Evolutionary conservation across 1,140 invertebrate species (phyloP), one percentile per base, ranked within the genome.

Genomic region (Sipha flava): DNA sequence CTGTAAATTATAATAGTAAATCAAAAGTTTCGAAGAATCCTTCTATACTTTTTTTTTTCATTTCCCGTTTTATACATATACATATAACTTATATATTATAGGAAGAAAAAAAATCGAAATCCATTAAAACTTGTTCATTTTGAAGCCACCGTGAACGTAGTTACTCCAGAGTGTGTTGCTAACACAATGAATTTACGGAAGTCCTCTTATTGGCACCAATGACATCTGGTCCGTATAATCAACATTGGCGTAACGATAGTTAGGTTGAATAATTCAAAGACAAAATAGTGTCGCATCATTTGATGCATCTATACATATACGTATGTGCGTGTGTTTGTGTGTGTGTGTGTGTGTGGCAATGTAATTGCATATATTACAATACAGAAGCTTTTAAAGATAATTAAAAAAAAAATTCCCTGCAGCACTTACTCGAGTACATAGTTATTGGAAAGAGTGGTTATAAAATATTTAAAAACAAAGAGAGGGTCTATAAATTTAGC

Each of bases 381-480:
- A 52, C 62, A 21, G 29, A 72, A 54, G 73, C 73, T 77, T 77
- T 77, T 57, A 77, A 21, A 43, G 52, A 57, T 77, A 77, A 77
- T 77, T 77, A 77, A 52, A 75, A 75, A 75, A 75, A 26, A 57
- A 21, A 14, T 3, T 21, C 23, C 0, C 7, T 18, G 1, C 6
- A 4, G 43, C 2, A 45, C 23, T 29, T 29, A 18, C 14, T 2
- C 21, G 31, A 62, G 9, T 31, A 21, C 29, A 66, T 12, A 23
- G 52, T 37, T 52, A 54, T 73, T 29, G 21, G 52, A 54, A 77
- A 77, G 18, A 70, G 70, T 43, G 52, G 52, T 57, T 14, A 34
- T 77, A 77, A 77, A 77, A 77, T 77, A 77, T 77, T 77, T 57
- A 77, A 57, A 77, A 54, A 40, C 49, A 26, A 77, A 77, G 52